These are phyloP conservation scores for Tauraco erythrolophus DNA, from an alignment of 2,113 vertebrate genomes.

Conservation along the genomic window DNA sequence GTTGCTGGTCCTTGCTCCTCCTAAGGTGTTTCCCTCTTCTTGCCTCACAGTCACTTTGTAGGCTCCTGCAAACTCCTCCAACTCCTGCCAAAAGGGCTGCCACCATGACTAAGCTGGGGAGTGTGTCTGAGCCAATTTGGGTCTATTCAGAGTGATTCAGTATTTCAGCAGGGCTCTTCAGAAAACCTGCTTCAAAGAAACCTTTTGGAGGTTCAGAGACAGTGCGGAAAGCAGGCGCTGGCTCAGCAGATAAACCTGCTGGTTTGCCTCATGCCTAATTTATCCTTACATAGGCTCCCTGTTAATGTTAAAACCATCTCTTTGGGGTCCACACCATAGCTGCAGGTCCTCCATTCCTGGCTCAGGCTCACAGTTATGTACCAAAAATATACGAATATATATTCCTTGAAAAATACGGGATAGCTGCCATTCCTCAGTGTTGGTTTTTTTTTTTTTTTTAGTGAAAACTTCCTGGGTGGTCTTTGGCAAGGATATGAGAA, in stretches of 20 bases:
- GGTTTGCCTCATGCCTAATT: neutral
- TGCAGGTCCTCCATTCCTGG: neutral
- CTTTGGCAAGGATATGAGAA: neutral
- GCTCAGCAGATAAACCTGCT: too few relatives aligned
- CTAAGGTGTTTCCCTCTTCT: neutral
- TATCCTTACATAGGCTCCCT: neutral
- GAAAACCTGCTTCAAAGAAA: neutral
- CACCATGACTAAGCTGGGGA: neutral
- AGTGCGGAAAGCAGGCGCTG: too few relatives aligned
- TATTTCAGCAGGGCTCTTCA: neutral
- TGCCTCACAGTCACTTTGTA: neutral
- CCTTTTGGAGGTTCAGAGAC: too few relatives aligned
- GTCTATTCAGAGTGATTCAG: neutral
- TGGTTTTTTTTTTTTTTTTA: neutral
- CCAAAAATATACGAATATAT: rapidly evolving
- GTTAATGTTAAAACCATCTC: neutral
- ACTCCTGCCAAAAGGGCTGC: neutral
- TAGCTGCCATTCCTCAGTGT: neutral
- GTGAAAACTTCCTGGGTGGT: neutral
- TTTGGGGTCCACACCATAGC: rapidly evolving
- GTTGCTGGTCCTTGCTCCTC: neutral
- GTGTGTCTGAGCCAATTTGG: neutral
- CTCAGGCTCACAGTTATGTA: neutral
- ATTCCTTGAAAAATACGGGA: neutral
- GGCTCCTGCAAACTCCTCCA: neutral